A percentile compares a stretch with the other conserved stretches of the same genome.
phyloP scores from a whole-genome alignment of 2,888 invertebrate genomes.

The Pristionchus japonicus region DNA sequence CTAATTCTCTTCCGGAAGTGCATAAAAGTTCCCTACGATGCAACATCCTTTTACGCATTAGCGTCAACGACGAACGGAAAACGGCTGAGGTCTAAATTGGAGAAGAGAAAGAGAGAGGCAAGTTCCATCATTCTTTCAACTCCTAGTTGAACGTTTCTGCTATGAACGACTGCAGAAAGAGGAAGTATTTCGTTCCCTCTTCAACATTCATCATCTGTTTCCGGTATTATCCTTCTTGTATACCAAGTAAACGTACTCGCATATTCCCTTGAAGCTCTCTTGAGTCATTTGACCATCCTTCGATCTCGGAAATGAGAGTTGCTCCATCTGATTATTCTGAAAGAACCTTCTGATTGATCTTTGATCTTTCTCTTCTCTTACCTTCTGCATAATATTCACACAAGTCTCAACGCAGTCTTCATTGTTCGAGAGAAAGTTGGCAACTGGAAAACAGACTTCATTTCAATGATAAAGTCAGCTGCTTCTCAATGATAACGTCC shows the following conservation, averaged over 20 bases:
- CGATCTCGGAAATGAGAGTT: slow-evolving; percentile 37
- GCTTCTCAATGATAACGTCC: background rate
- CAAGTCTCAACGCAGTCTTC: slow-evolving; percentile 23
- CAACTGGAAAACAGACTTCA: background rate
- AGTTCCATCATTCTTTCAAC: too few relatives aligned
- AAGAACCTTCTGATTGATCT: background rate
- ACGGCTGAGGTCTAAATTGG: too few relatives aligned
- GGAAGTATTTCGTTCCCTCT: too few relatives aligned
- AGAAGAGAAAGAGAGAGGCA: too few relatives aligned
- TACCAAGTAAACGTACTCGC: slow-evolving; percentile 56
- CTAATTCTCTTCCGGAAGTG: too few relatives aligned
- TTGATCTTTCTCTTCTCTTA: background rate
- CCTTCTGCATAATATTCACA: slow-evolving; percentile 34
- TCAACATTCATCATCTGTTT: too few relatives aligned
- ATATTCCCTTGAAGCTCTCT: slow-evolving; percentile 60
- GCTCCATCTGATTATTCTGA: slow-evolving; percentile 10
- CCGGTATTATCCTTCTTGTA: too few relatives aligned
- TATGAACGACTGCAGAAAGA: too few relatives aligned
- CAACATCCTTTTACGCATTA: too few relatives aligned
- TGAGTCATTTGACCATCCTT: slow-evolving; percentile 52
- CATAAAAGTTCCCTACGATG: too few relatives aligned
- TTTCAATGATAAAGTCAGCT: background rate
- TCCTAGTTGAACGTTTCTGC: too few relatives aligned
- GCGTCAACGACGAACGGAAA: too few relatives aligned
- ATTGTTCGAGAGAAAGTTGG: background rate